phyloP scores from a whole-genome alignment of 1,140 invertebrate genomes.

The Hypsibius dujardini region DNA sequence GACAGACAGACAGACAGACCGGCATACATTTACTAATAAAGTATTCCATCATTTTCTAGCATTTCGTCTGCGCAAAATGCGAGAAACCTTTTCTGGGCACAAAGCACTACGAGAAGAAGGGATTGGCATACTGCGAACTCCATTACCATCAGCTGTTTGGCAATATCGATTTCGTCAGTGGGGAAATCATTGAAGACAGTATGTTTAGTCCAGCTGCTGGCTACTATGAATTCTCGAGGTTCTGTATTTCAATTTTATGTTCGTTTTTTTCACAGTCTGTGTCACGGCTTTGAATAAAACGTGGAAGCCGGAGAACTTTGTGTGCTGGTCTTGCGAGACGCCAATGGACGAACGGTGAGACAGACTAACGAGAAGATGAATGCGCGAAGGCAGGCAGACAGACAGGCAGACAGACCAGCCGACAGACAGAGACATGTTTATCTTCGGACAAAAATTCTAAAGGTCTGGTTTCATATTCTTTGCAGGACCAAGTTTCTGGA shows the following conservation, averaged over 20 bases:
- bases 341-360: constrained; percentile 82
- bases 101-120: constrained; percentile 96
- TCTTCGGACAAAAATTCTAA: too few relatives aligned
- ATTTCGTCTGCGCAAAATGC: constrained; percentile 98
- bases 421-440: too few relatives aligned
- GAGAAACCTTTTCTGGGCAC: constrained; percentile 98
- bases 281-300: constrained; percentile 91
- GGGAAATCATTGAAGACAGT: constrained; percentile 96
- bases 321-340: constrained; percentile 90
- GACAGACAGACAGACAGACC: too few relatives aligned
- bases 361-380: too few relatives aligned
- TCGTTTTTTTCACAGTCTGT: not conserved
- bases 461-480: too few relatives aligned
- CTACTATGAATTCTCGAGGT: too few relatives aligned
- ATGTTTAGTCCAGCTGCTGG: constrained; percentile 32
- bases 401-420: too few relatives aligned
- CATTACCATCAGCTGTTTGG: constrained; percentile 98
- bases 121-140: constrained; percentile 93
- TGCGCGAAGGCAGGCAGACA: too few relatives aligned
- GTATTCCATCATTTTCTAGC: too few relatives aligned
- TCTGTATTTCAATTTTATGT: too few relatives aligned
- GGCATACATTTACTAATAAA: too few relatives aligned
- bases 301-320: constrained; percentile 98
- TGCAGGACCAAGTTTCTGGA: constrained; percentile 87
- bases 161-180: constrained; percentile 94